Percentiles rank a stretch among this genome's conserved stretches.
Evolutionary conservation across 2,888 invertebrate genomes (phyloP).

Genomic region (Tiliacea citrago): DNA sequence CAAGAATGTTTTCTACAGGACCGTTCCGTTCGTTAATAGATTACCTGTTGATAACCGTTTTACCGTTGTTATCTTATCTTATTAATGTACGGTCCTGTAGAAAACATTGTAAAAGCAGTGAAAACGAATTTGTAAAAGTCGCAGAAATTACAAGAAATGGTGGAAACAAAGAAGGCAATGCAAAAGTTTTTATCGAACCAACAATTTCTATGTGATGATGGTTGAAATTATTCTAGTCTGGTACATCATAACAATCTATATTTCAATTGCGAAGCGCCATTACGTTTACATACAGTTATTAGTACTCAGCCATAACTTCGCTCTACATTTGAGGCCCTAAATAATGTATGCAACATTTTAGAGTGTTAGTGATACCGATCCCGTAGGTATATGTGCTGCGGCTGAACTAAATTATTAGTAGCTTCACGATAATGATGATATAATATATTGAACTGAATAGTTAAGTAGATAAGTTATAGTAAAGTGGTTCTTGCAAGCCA

Average conservation of each 20-base stretch:
- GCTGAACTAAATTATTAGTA: slow-evolving; percentile 28
- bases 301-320: slow-evolving; percentile 11
- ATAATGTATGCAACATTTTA: slow-evolving; percentile 50
- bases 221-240: not conserved
- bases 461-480: slow-evolving; percentile 17
- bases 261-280: slow-evolving; percentile 5
- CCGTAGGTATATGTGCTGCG: slow-evolving; percentile 12
- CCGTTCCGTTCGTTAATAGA: too few relatives aligned
- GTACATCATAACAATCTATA: not conserved
- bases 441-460: slow-evolving; percentile 30
- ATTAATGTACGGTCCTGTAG: not conserved
- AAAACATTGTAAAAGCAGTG: not conserved
- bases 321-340: slow-evolving; percentile 15
- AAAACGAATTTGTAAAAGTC: not conserved
- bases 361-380: slow-evolving; percentile 25
- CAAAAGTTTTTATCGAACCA: not conserved
- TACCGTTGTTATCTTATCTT: too few relatives aligned
- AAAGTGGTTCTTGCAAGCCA: slow-evolving; percentile 6
- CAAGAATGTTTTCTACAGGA: not conserved
- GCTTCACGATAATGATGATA: slow-evolving; percentile 16
- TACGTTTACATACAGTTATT: slow-evolving; percentile 11
- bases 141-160: not conserved
- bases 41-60: not conserved
- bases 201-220: not conserved
- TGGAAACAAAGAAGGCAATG: too few relatives aligned